These are phyloP conservation scores for Crossocerus cetratus DNA, from an alignment of 2,888 invertebrate species.

Conservation along the genomic window DNA sequence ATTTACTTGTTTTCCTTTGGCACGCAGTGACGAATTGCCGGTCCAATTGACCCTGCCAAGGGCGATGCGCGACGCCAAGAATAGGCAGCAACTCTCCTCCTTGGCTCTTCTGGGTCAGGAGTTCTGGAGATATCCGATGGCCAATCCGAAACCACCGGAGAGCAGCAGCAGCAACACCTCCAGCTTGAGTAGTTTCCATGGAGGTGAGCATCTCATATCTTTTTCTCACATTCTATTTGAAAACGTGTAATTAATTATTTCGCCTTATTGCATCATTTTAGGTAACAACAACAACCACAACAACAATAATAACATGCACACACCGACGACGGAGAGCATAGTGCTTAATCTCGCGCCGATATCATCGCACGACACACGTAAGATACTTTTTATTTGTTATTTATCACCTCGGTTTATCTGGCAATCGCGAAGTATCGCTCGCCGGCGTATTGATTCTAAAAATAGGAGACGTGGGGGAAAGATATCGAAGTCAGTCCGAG, in stretches of 20 bases:
- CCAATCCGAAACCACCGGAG: slow-evolving; percentile 81
- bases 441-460: neutral
- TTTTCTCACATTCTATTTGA: no score
- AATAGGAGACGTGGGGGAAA: neutral
- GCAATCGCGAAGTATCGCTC: neutral
- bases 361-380: slow-evolving; percentile 71
- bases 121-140: slow-evolving; percentile 89
- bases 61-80: slow-evolving; percentile 91
- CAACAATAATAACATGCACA: slow-evolving; percentile 69
- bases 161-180: slow-evolving; percentile 80
- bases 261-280: slow-evolving; percentile 39
- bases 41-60: slow-evolving; percentile 92
- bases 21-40: slow-evolving; percentile 91
- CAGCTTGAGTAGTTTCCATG: slow-evolving; percentile 85
- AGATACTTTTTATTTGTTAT: slow-evolving; percentile 29
- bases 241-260: neutral
- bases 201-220: slow-evolving; percentile 57
- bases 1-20: slow-evolving; percentile 67
- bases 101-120: slow-evolving; percentile 93
- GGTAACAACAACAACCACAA: slow-evolving; percentile 67
- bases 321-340: slow-evolving; percentile 77
- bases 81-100: slow-evolving; percentile 93
- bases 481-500: neutral
- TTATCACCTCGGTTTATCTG: neutral
- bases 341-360: slow-evolving; percentile 87